Percentiles rank a stretch among this genome's conserved stretches.
These are phyloP conservation scores for Deilephila elpenor DNA, from an alignment of 2,888 invertebrate species.

Conservation along the genomic window DNA sequence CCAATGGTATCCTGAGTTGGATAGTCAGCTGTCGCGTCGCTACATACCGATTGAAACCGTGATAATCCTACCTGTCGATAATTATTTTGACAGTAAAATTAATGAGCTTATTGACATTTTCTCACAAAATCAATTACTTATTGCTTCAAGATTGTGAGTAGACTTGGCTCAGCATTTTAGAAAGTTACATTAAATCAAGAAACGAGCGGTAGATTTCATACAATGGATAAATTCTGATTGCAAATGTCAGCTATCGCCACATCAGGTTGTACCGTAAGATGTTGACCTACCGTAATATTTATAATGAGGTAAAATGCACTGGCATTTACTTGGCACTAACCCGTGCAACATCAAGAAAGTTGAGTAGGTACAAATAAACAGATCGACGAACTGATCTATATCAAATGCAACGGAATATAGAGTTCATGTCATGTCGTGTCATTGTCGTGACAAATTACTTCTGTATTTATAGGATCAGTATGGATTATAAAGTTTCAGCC, in stretches of 20 bases:
- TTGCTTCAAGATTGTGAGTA: too few relatives aligned
- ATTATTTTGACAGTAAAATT: neutral
- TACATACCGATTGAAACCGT: neutral
- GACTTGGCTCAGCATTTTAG: too few relatives aligned
- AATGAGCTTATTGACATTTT: neutral
- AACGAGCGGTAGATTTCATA: neutral
- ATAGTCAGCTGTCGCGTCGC: slow-evolving; percentile 1
- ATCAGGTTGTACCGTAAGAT: neutral
- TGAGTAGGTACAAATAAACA: too few relatives aligned
- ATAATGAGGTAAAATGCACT: neutral
- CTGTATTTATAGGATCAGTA: too few relatives aligned
- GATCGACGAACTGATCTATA: too few relatives aligned
- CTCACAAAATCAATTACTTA: neutral
- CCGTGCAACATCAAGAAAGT: too few relatives aligned
- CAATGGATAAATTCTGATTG: neutral
- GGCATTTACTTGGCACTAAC: too few relatives aligned
- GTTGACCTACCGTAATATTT: slow-evolving; percentile 12
- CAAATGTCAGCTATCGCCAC: neutral
- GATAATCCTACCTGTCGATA: neutral
- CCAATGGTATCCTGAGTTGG: slow-evolving; percentile 8
- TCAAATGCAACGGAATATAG: too few relatives aligned
- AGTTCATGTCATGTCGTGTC: too few relatives aligned
- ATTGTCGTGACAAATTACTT: too few relatives aligned
- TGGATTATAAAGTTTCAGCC: too few relatives aligned
- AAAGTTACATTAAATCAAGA: too few relatives aligned